Conservation (phyloP, 2,888 invertebrate species). For the Polylopha cassiicola region DNA sequence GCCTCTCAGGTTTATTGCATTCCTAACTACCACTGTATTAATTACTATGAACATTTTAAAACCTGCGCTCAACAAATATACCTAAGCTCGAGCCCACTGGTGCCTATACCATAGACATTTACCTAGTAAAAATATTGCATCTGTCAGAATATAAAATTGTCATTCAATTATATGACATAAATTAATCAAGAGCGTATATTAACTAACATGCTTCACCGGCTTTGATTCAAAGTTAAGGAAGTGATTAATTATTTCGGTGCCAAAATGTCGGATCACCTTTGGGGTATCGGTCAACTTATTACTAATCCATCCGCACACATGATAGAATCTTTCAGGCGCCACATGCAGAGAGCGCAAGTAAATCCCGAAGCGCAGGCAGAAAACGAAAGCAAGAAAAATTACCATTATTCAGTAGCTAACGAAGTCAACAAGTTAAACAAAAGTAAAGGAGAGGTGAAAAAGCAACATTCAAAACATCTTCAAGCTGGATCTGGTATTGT, state of each 20-base stretch:
- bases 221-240: no score
- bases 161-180: no score
- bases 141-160: no score
- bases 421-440: slow-evolving; percentile 13
- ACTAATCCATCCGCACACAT: slow-evolving; percentile 52
- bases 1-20: no score
- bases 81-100: no score
- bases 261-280: slow-evolving; percentile 45
- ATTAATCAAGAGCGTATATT: no score
- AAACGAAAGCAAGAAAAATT: slow-evolving; percentile 2
- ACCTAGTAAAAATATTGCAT: no score
- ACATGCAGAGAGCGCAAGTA: slow-evolving; percentile 22
- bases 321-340: slow-evolving; percentile 37
- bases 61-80: no score
- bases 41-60: no score
- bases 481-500: slow-evolving; percentile 37
- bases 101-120: no score
- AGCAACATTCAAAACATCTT: slow-evolving; percentile 30
- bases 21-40: no score
- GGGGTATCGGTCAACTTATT: slow-evolving; percentile 50
- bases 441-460: slow-evolving; percentile 13
- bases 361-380: neutral
- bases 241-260: slow-evolving; percentile 1
- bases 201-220: no score
- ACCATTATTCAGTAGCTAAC: slow-evolving; percentile 5